Conservation (phyloP, 1,140 invertebrate species). For the Drosophila saltans region DNA sequence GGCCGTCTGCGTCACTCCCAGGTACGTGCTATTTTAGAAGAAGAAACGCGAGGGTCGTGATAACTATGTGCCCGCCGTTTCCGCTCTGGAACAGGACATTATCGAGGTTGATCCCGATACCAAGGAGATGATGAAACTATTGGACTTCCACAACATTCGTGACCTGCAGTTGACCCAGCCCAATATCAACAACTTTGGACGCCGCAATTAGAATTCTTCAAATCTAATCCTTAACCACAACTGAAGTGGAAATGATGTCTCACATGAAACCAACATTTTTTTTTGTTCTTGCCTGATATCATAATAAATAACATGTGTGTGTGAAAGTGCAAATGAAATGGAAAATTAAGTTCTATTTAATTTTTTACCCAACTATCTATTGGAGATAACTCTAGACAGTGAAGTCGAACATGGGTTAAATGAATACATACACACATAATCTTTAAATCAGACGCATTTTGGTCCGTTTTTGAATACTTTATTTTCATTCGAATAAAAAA, state of each 20-base stretch:
- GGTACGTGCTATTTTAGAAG: conserved; percentile 99
- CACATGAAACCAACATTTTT: background rate
- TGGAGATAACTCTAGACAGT: background rate
- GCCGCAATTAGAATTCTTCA: conserved; percentile 33
- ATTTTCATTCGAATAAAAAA: conserved; percentile 76
- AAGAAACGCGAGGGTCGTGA: conserved; percentile 99
- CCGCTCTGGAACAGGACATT: conserved; percentile 96
- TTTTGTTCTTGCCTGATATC: too few relatives aligned
- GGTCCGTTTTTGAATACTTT: conserved; percentile 25
- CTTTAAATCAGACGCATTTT: background rate
- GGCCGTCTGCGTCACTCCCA: conserved; percentile 97
- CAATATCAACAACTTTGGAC: conserved; percentile 84
- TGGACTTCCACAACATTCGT: too few relatives aligned
- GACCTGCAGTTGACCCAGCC: too few relatives aligned
- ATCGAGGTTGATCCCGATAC: conserved; percentile 99
- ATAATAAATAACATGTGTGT: conserved; percentile 39
- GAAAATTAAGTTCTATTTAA: conserved; percentile 10
- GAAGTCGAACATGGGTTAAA: background rate
- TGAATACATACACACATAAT: background rate
- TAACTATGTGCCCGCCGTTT: conserved; percentile 99
- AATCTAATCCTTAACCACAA: background rate
- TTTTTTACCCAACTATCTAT: conserved; percentile 12
- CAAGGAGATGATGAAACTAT: conserved; percentile 98
- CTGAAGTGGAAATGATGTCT: too few relatives aligned
- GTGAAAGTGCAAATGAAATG: too few relatives aligned